Conservation (phyloP, 2,113 vertebrate species). For the Catharus bicknelli region DNA sequence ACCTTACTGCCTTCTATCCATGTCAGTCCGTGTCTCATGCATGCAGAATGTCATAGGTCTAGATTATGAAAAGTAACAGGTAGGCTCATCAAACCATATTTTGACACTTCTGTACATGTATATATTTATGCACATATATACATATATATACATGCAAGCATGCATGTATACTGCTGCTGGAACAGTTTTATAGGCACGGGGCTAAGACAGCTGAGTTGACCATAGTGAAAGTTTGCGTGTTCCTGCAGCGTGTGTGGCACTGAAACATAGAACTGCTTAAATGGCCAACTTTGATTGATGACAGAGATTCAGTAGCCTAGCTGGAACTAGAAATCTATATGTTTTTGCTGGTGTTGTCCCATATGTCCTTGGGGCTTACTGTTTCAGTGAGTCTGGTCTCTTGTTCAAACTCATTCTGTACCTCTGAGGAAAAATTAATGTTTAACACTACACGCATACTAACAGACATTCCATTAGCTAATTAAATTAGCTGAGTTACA, state of each 20-base stretch:
- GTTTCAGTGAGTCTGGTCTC: neutral
- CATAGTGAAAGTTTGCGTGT: neutral
- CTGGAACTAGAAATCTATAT: neutral
- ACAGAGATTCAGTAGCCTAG: neutral
- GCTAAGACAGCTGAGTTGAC: neutral
- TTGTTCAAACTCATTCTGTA: neutral
- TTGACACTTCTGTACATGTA: neutral
- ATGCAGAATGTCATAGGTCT: neutral
- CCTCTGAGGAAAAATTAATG: neutral
- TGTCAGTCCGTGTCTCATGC: neutral
- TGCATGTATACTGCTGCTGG: neutral
- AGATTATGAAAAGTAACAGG: neutral
- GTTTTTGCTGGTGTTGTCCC: neutral
- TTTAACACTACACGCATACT: neutral
- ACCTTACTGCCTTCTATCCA: neutral
- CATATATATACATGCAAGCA: neutral
- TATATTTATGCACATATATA: neutral
- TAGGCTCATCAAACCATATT: neutral
- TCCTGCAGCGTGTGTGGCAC: neutral
- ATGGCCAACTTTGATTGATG: neutral
- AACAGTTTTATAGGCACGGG: slow-evolving; percentile 62
- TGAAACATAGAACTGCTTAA: neutral
- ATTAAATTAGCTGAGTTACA: slow-evolving; percentile 14
- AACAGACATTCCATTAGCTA: neutral
- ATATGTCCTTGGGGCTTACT: neutral